Conservation (phyloP, 2,797 vertebrate genomes). For the Babyrousa celebensis region DNA sequence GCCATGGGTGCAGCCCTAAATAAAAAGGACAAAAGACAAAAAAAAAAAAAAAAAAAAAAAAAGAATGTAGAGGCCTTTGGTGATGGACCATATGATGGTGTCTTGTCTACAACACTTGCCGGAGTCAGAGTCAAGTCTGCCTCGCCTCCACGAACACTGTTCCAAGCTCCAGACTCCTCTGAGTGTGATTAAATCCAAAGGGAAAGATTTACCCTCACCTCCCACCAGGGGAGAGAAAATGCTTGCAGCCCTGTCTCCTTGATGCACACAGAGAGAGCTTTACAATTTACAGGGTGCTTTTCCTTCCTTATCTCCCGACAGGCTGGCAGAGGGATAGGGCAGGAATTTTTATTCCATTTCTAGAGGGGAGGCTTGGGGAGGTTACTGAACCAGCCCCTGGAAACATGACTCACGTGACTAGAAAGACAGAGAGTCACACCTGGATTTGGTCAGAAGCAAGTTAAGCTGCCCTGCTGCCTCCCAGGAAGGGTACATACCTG, state of each 20-base stretch:
- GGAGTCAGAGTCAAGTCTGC: background rate
- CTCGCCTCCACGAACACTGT: rapidly evolving
- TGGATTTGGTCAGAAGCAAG: background rate
- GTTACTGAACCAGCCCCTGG: background rate
- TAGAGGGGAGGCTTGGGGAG: background rate
- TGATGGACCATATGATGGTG: background rate
- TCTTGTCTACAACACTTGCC: background rate
- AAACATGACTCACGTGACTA: background rate
- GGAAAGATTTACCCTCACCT: background rate
- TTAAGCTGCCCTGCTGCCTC: background rate
- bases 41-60: too few species aligned
- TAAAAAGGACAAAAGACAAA: too few species aligned
- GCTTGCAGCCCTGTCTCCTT: background rate
- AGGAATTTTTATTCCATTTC: constrained; percentile 39
- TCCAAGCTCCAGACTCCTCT: background rate
- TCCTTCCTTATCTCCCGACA: background rate
- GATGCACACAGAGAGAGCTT: background rate
- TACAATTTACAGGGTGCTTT: background rate
- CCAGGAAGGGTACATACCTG: background rate
- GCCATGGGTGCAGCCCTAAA: too few species aligned
- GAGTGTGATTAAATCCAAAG: background rate
- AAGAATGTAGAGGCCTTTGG: background rate
- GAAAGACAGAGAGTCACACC: background rate
- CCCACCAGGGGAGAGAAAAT: background rate
- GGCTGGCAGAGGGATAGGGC: background rate